Base-by-base conservation (phyloP, 2,797 vertebrate species). In the Astyanax mexicanus region DNA sequence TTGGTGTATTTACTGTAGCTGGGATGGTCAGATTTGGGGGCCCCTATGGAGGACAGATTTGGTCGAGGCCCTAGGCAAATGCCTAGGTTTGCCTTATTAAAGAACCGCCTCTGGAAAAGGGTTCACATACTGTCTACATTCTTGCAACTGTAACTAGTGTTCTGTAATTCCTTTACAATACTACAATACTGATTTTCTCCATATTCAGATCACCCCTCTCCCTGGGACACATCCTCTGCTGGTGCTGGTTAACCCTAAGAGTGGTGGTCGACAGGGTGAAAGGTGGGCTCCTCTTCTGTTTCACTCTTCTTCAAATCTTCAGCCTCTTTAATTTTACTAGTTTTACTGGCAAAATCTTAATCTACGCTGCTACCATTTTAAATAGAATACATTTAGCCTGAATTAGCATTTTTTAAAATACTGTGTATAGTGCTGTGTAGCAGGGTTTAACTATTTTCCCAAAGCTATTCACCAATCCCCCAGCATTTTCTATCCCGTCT, bases 201-300 rank as follows among this genome's bases (percentile, higher is more conserved):
- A 81, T 84, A 86, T 88, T 47, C 88, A 98, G 96, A 95, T 98
- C 91, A 97, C 86, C 55, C 93, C 96, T 3, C 91, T 91, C 17
- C 95, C 95, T 0, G 97, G 96, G 3, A 97, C 95, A 0, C 97
- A 96, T 60, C 97, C 97, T 0, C 93, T 98, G 12, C 92, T 98
- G 60, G 95, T 98, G 70, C 90, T 98, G 65, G 97, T 98, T 85
- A 98, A 98, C 83, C 97, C 95, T 57, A 98, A 96, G 87, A 98
- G 97, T 0, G 97, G 97, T 82, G 97, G 97, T 54, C 92, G 95
- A 80, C 97, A 98, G 89, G 97, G 97, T 74, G 96, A 98, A 89
- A 87, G 95, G 97, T 98, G 89, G 82, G 91, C 1, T 25, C 29
- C 60, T 9, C 38, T 35, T 42, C n/a, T 42, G 23, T 68, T 69